Conservation (phyloP, 2,888 invertebrate species). For the Tridacna crocea region DNA sequence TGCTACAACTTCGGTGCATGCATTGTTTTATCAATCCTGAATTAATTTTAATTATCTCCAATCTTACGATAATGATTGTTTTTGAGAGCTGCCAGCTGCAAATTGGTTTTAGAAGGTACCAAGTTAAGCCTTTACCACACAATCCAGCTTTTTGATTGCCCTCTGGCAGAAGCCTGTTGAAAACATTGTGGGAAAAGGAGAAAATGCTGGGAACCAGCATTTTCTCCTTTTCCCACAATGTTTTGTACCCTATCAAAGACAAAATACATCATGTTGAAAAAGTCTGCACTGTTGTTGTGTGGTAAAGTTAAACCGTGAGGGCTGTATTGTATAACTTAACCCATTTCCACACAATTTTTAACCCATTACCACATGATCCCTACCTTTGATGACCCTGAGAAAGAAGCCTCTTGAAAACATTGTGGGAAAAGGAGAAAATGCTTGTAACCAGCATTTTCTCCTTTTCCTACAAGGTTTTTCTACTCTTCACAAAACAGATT, state of each 20-base stretch:
- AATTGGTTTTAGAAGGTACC: neutral
- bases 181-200: neutral
- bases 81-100: neutral
- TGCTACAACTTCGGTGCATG: neutral
- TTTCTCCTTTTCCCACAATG: neutral
- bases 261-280: neutral
- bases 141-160: neutral
- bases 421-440: too few relatives aligned
- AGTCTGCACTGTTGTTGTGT: neutral
- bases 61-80: neutral
- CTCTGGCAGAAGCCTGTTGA: neutral
- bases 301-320: neutral
- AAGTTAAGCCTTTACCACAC: neutral
- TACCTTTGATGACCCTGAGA: too few relatives aligned
- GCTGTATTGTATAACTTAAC: too few relatives aligned
- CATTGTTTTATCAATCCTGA: too few relatives aligned
- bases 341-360: too few relatives aligned
- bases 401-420: too few relatives aligned
- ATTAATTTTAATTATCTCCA: too few relatives aligned
- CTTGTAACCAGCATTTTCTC: too few relatives aligned
- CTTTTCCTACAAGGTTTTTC: too few relatives aligned
- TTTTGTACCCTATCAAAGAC: neutral
- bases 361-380: too few relatives aligned
- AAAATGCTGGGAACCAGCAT: neutral
- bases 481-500: too few relatives aligned